These are phyloP conservation scores for Dicerorhinus sumatrensis DNA, from an alignment of 2,113 vertebrate genomes.

Conservation along the genomic window DNA sequence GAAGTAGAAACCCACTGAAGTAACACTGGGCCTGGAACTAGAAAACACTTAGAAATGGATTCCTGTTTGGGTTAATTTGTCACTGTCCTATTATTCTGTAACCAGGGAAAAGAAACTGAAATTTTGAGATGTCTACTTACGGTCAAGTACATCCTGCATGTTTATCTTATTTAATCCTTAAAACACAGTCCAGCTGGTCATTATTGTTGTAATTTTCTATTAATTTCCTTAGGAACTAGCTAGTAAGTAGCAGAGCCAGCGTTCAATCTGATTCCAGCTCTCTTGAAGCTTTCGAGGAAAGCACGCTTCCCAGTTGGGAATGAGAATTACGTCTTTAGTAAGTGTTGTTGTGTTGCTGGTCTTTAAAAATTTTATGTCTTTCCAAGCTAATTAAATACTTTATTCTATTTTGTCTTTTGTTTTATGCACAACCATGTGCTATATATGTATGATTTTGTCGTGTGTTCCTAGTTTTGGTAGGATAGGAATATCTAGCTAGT, in stretches of 20 bases:
- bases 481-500: neutral
- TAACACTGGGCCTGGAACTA: neutral
- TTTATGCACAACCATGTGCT: neutral
- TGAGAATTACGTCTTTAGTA: neutral
- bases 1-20: neutral
- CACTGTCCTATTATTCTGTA: neutral
- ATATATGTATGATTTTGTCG: neutral
- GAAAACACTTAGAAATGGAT: constrained; percentile 10
- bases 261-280: neutral
- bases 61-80: neutral
- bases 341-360: neutral
- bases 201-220: neutral
- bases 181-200: neutral
- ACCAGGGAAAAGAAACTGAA: neutral
- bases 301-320: neutral
- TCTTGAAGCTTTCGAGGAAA: neutral
- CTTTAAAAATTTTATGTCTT: constrained; percentile 6
- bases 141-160: neutral
- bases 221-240: neutral
- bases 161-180: neutral
- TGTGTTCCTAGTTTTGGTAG: neutral
- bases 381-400: neutral
- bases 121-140: neutral
- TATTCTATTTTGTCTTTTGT: neutral
- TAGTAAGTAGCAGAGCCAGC: neutral